A percentile compares a stretch with the other conserved stretches of the same genome.
phyloP scores from a whole-genome alignment of 2,888 invertebrate species.

The Podotricha telesiphe region DNA sequence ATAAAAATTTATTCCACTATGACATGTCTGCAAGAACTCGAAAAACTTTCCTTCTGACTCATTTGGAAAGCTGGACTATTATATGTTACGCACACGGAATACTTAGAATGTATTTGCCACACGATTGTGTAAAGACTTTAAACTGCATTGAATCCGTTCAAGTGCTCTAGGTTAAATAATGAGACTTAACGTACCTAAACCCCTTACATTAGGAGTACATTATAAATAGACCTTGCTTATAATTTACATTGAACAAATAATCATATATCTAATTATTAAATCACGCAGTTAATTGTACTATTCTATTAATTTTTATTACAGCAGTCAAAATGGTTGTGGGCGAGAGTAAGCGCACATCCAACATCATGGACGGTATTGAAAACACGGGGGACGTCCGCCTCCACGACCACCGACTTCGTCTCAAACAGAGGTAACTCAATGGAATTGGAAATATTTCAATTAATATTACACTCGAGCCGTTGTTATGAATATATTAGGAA shows the following conservation, averaged over 20 bases:
- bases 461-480: neutral
- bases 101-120: neutral
- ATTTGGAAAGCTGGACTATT: conserved; percentile 43
- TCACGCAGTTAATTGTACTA: neutral
- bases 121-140: conserved; percentile 9
- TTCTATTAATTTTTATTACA: conserved; percentile 59
- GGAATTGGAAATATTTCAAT: neutral
- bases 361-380: conserved; percentile 96
- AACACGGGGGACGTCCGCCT: conserved; percentile 94
- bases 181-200: neutral
- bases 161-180: neutral
- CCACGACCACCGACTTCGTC: conserved; percentile 94
- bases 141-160: conserved; percentile 12
- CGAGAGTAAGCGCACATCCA: conserved; percentile 86
- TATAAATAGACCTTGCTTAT: neutral
- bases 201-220: neutral
- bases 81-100: conserved; percentile 55
- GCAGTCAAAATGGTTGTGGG: conserved; percentile 92
- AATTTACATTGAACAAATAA: neutral
- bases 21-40: neutral
- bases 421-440: conserved; percentile 90
- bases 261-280: neutral
- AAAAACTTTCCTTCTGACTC: conserved; percentile 48
- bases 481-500: neutral
- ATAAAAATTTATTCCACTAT: neutral